Evolutionary conservation across 2,888 invertebrate genomes (phyloP), one percentile per base, ranked within the genome.

Genomic region (Caenorhabditis sp.): DNA sequence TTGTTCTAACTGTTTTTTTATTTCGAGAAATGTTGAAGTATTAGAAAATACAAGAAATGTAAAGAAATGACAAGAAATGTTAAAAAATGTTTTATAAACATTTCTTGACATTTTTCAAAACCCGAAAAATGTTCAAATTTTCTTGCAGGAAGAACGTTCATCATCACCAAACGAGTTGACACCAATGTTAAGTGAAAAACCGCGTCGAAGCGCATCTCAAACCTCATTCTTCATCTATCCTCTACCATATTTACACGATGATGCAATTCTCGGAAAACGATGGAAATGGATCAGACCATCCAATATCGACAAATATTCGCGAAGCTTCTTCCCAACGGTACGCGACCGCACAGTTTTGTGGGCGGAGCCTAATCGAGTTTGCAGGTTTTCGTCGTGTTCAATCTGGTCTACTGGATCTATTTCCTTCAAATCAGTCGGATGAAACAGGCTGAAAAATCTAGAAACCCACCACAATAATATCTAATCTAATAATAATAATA

Each of bases 271-370:
- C 21, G 65, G 70, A n/a, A 31, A 65, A 19, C 57, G 63, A 54
- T 73, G 73, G 76, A 57, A 62, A 49, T 76, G 76, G 69, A 54
- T 77, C 23, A 71, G 95, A 86, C 95, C 95, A 71, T 95, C 95
- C 89, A 96, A 95, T 90, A 97, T 97, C 90, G 97, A 97, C 92
- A 97, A 97, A 91, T 97, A 97, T 90, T 95, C 96, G 73, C 92
- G 97, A 88, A 94, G 97, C 89, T 93, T 96, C 88, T 97, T 97
- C 90, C 97, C 97, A 65, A 69, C 76, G 27, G 80, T 78, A 66
- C 60, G 58, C 4, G 21, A 3, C 43, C 43, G 36, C 36, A n/a
- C n/a, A n/a, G n/a, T n/a, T n/a, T 36, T 36, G 5, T 36, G n/a
- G n/a, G n/a, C n/a, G 51, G 8, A 23, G 2, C 8, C 3, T 23